phyloP scores from a whole-genome alignment of 2,113 vertebrate genomes.

The Tragelaphus imberbis region DNA sequence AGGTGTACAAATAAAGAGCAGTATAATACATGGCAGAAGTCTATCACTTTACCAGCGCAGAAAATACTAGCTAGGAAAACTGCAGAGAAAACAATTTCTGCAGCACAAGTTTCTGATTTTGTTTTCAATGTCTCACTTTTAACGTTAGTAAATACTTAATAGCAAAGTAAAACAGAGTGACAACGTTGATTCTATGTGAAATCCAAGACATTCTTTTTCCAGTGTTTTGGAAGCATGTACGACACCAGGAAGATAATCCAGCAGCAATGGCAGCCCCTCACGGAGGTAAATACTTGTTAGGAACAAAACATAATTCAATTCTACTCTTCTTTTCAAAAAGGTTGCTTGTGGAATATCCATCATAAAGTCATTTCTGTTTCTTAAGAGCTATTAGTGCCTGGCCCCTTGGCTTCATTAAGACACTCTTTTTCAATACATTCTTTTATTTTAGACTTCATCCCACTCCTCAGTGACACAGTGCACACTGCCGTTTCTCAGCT shows the following conservation, averaged over 20 bases:
- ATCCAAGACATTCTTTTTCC: neutral
- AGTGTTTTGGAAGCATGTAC: neutral
- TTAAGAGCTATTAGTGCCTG: neutral
- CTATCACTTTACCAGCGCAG: neutral
- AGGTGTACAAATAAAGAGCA: neutral
- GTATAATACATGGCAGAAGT: neutral
- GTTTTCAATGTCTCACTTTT: constrained; percentile 1
- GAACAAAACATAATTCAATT: constrained; percentile 17
- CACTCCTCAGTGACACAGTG: neutral
- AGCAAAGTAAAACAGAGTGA: constrained; percentile 9
- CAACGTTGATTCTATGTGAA: neutral
- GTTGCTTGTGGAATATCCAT: constrained; percentile 24
- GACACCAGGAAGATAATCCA: neutral
- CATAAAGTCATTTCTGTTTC: constrained; percentile 52
- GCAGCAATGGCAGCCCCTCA: neutral
- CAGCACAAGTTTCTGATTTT: constrained; percentile 20
- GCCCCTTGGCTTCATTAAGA: constrained; percentile 6
- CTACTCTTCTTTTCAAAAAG: constrained; percentile 12
- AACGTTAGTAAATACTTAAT: neutral
- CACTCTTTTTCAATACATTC: neutral
- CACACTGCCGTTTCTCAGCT: neutral
- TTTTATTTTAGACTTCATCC: neutral
- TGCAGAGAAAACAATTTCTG: neutral
- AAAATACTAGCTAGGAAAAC: neutral
- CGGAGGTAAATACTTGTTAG: neutral